Evolutionary conservation across 2,113 vertebrate species (phyloP), one percentile per base, ranked within the genome.

Genomic region (Nycticebus coucang): DNA sequence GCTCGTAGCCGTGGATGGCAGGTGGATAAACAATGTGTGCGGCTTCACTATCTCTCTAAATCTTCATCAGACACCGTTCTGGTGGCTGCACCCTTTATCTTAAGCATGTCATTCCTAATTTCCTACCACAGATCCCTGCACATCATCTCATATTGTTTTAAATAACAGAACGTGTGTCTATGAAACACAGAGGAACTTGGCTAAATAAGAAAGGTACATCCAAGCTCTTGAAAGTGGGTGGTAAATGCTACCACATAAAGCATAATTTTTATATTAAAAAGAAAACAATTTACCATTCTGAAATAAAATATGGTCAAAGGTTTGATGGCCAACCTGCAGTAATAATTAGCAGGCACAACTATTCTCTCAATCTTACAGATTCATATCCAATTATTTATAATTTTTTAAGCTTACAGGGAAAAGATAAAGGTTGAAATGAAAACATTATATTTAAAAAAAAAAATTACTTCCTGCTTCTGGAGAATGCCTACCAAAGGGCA

Each of bases 11-110:
- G 83, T 74, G 83, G 94, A 17, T 96, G 92, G 94, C 96, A 97
- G 97, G 96, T 75, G 97, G 96, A 96, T 97, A 98, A 98, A 97
- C 97, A 92, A 97, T 88, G 92, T 95, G 94, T 41, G 0, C 0
- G 75, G 89, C 96, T 95, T 82, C 84, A 64, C 92, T 86, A 96
- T 98, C 66, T 53, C 95, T 97, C 97, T 98, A 97, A 97, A 97
- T 98, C 97, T 97, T 95, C 97, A 97, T 97, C 94, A 89, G 96
- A 96, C 87, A 64, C 72, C 2, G 13, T 95, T 95, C 85, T 93
- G 66, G 87, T 90, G 96, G 72, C 96, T 97, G 94, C 79, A 89
- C 69, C 92, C 96, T 98, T 98, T 97, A 97, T 98, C 96, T 97
- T 96, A 95, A 95, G 95, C 53, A 13, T 88, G 94, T 96, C 94